Conservation (phyloP, 2,113 vertebrate species). For the Phylloscopus trochiloides region DNA sequence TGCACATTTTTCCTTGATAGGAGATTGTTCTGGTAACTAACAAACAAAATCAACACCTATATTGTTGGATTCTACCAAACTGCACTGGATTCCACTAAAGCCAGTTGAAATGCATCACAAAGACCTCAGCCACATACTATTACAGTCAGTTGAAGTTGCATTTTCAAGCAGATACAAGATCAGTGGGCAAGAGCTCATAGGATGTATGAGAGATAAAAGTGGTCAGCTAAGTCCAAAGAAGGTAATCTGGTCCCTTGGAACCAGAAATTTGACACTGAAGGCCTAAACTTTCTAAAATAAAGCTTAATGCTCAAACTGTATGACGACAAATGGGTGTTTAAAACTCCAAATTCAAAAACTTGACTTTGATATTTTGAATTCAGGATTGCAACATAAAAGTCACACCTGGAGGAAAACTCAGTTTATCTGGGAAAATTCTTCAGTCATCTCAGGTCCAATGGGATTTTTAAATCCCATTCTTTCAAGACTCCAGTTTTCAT, state of each 20-base stretch:
- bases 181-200: background rate
- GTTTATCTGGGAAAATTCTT: background rate
- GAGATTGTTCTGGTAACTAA: background rate
- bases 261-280: background rate
- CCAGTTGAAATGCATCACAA: background rate
- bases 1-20: background rate
- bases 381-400: background rate
- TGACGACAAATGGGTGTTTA: fast-evolving
- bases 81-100: background rate
- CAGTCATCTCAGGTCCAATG: background rate
- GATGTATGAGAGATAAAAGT: background rate
- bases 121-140: background rate
- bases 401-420: background rate
- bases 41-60: background rate
- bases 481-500: background rate
- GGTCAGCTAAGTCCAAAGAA: background rate
- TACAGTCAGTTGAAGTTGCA: fast-evolving
- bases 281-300: background rate
- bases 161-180: background rate
- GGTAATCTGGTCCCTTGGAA: background rate
- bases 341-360: background rate
- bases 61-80: background rate
- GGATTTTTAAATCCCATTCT: background rate
- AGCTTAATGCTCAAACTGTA: background rate
- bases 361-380: background rate